phyloP scores from a whole-genome alignment of 2,797 vertebrate genomes.

The Chiroxiphia lanceolata region DNA sequence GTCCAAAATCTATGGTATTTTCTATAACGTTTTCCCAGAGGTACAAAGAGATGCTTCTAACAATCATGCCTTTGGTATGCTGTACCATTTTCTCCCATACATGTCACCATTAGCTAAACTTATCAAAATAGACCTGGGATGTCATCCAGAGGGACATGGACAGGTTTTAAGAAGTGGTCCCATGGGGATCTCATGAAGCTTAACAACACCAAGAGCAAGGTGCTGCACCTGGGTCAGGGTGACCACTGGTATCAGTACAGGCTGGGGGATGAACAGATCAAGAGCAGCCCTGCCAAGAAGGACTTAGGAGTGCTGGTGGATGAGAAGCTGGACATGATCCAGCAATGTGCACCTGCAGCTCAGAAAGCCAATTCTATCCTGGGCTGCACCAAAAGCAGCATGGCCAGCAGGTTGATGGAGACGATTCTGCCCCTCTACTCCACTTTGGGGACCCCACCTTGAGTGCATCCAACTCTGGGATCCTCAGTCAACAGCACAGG shows the following conservation, averaged over 20 bases:
- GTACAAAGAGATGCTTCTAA: background rate
- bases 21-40: background rate
- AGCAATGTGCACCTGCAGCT: rapidly evolving
- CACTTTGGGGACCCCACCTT: background rate
- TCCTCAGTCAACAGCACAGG: background rate
- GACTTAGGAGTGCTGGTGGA: rapidly evolving
- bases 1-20: background rate
- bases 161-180: background rate
- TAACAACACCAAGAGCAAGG: background rate
- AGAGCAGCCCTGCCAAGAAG: background rate
- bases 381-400: background rate
- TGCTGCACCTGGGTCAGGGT: background rate
- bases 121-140: background rate
- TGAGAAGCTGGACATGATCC: background rate
- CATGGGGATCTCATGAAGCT: background rate
- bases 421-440: background rate
- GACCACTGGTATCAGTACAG: background rate
- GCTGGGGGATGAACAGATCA: rapidly evolving
- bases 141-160: background rate
- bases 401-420: background rate
- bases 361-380: rapidly evolving
- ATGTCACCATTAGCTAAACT: background rate
- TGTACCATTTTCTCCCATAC: background rate
- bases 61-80: background rate
- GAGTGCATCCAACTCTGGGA: background rate